Evolutionary conservation across 2,888 invertebrate genomes (phyloP), one percentile per base, ranked within the genome.

Genomic region (Ganaspis brasiliensis): DNA sequence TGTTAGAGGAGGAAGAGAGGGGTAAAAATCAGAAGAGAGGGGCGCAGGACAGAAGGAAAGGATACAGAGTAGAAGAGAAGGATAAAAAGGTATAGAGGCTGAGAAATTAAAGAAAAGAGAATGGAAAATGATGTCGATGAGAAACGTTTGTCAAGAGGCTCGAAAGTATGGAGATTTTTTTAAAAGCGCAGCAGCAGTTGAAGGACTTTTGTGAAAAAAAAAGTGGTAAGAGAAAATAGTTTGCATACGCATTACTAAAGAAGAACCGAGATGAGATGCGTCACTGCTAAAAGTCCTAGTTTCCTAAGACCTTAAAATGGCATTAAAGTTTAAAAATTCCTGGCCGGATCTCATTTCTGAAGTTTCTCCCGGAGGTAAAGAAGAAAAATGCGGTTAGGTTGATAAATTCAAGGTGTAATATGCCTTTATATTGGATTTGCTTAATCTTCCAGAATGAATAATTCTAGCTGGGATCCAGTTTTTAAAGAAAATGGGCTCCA

Each of bases 161-260:
- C n/a, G 45, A 67, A n/a, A 49, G 45, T 9, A 67, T 67, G 45
- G 24, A 67, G 40, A 67, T 67, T 67, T 24, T 49, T 10, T n/a
- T 16, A 67, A 67, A 45, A 24, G 67, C 24, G 45, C 67, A 45
- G 45, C 37, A 67, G 21, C 12, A 24, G 55, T 72, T 57, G 26
- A 2, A n/a, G 16, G 61, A 67, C 45, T 67, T 67, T 67, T 4
- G 24, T 35, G 16, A 61, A 49, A 10, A 12, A 6, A n/a, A 31
- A 63, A 40, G 61, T 49, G 10, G 14, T 4, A 19, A 26, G 52
- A 26, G 19, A 24, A 24, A 16, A 55, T 45, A 67, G 45, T 67
- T 67, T 67, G 67, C 67, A 67, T 67, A 49, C 67, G 67, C 67
- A 67, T 67, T 67, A 67, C 37, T 63, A 14, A 14, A n/a, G 14